phyloP scores from a whole-genome alignment of 1,140 invertebrate species.

The Telenomus remus region DNA sequence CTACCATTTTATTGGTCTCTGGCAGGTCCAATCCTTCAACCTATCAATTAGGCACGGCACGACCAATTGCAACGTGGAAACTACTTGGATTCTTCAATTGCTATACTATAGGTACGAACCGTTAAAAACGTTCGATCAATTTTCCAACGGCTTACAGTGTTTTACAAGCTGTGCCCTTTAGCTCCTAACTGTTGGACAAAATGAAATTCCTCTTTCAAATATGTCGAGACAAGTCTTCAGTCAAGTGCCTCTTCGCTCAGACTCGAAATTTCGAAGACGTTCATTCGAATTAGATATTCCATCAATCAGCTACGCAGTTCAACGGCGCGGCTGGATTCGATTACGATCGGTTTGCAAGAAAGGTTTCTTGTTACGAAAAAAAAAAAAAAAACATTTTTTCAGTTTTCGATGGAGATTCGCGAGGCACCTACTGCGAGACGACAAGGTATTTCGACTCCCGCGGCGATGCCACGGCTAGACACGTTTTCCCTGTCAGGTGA shows the following conservation, averaged over 20 bases:
- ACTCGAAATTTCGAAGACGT: conserved; percentile 36
- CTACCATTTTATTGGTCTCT: too few species aligned
- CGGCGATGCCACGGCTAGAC: conserved; percentile 55
- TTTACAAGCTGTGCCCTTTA: conserved; percentile 20
- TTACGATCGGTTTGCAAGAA: conserved; percentile 34
- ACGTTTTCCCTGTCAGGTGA: conserved; percentile 68
- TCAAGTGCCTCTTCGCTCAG: conserved; percentile 25
- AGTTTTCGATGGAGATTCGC: conserved; percentile 39
- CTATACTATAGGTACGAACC: too few species aligned
- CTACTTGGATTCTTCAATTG: too few species aligned
- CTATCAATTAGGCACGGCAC: too few species aligned
- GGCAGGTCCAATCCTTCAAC: too few species aligned
- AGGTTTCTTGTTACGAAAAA: conserved; percentile 30
- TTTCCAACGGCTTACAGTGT: conserved; percentile 39
- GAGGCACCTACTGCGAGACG: conserved; percentile 49
- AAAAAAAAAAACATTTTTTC: conserved; percentile 23
- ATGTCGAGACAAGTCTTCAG: conserved; percentile 44
- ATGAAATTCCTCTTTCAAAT: conserved; percentile 41
- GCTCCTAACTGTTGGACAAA: conserved; percentile 22
- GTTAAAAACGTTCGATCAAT: too few species aligned
- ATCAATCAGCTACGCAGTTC: conserved; percentile 42
- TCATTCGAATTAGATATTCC: conserved; percentile 52
- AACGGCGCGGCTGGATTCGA: conserved; percentile 30
- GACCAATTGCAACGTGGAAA: too few species aligned
- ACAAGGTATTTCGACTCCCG: conserved; percentile 59